These are phyloP conservation scores for Drosophila busckii DNA, from an alignment of 1,140 invertebrate species.

Conservation along the genomic window DNA sequence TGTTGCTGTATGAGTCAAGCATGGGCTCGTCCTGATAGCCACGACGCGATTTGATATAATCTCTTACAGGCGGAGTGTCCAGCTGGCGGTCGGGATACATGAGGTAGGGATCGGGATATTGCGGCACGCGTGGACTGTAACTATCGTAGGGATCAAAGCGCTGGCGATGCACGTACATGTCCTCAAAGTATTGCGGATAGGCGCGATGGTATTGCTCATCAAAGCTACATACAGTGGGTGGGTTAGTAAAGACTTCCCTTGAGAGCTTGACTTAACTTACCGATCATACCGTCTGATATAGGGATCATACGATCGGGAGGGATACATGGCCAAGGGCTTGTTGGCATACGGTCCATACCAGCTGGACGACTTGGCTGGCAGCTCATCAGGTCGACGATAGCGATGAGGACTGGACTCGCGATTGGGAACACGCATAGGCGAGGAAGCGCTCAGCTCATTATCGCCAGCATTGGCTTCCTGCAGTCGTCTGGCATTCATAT, in stretches of 20 bases:
- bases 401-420: slow-evolving; percentile 17
- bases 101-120: slow-evolving; percentile 70
- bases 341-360: slow-evolving; percentile 41
- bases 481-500: slow-evolving; percentile 9
- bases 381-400: slow-evolving; percentile 14
- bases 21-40: slow-evolving; percentile 44
- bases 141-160: slow-evolving; percentile 74
- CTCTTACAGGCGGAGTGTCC: slow-evolving; percentile 55
- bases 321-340: slow-evolving; percentile 49
- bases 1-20: slow-evolving; percentile 41
- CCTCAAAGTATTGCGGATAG: slow-evolving; percentile 70
- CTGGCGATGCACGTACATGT: slow-evolving; percentile 68
- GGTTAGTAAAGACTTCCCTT: background rate
- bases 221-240: slow-evolving; percentile 45
- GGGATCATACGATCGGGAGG: slow-evolving; percentile 73
- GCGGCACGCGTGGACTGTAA: slow-evolving; percentile 67
- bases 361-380: slow-evolving; percentile 19
- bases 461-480: background rate
- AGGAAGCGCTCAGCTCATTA: slow-evolving; percentile 27
- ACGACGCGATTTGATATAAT: slow-evolving; percentile 52
- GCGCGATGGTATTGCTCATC: slow-evolving; percentile 71
- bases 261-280: slow-evolving; percentile 29
- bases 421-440: slow-evolving; percentile 20
- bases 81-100: slow-evolving; percentile 72
- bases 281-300: slow-evolving; percentile 72